phyloP scores from a whole-genome alignment of 2,888 invertebrate genomes.

The Pomacea canaliculata region DNA sequence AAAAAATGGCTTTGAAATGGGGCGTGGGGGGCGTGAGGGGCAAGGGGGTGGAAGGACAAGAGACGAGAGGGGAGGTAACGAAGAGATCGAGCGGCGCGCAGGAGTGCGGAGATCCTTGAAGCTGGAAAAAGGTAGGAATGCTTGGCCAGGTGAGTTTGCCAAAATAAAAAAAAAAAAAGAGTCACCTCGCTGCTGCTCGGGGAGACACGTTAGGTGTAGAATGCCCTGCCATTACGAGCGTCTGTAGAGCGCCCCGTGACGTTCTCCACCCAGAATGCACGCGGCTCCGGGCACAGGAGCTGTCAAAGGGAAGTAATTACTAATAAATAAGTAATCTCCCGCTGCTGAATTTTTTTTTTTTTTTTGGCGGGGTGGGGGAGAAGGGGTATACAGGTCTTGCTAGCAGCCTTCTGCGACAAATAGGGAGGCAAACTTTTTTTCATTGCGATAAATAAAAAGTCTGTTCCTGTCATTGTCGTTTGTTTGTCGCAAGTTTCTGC shows the following conservation, averaged over 20 bases:
- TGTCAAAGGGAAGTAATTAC: constrained; percentile 25
- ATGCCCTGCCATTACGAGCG: constrained; percentile 1
- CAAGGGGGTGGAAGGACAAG: background rate
- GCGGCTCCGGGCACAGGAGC: constrained; percentile 1
- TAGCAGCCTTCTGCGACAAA: too few relatives aligned
- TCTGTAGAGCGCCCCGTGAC: background rate
- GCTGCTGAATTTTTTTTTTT: constrained; percentile 6
- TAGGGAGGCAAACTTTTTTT: too few relatives aligned
- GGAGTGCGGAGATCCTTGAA: constrained; percentile 1
- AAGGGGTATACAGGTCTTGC: too few relatives aligned
- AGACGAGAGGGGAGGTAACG: background rate
- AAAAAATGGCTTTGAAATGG: too few relatives aligned
- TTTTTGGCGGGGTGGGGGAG: too few relatives aligned
- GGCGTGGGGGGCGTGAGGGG: background rate
- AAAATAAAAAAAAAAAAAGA: background rate
- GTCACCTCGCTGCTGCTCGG: background rate
- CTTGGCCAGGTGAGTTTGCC: background rate
- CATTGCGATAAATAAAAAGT: too few relatives aligned
- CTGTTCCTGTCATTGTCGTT: too few relatives aligned
- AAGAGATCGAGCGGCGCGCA: background rate
- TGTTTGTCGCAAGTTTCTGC: too few relatives aligned
- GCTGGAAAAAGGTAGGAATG: background rate
- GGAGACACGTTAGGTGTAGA: background rate
- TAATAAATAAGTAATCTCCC: constrained; percentile 22
- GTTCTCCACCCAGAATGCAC: background rate